A percentile compares a stretch with the other conserved stretches of the same genome.
These are phyloP conservation scores for Euwallacea fornicatus DNA, from an alignment of 1,140 invertebrate genomes.

Conservation along the genomic window DNA sequence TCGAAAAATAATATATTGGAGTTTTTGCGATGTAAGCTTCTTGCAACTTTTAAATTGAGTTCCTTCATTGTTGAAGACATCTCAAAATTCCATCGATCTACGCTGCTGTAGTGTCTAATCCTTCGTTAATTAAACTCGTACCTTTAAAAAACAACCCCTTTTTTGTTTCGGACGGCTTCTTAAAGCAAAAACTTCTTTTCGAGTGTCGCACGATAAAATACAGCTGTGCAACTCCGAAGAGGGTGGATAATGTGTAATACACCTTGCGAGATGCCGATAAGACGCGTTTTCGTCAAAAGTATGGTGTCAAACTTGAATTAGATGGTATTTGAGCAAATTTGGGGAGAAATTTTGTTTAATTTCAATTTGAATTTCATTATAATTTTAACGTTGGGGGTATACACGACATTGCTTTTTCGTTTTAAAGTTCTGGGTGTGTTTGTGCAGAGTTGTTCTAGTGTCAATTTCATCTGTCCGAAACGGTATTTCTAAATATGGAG, in stretches of 20 bases:
- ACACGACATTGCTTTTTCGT: background rate
- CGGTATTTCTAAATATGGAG: too few species aligned
- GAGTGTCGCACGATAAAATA: slow-evolving; percentile 3
- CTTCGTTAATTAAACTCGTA: too few species aligned
- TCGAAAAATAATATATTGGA: slow-evolving; percentile 21
- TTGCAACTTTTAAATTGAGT: background rate
- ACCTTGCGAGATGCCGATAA: slow-evolving; percentile 30
- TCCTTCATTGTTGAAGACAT: too few species aligned
- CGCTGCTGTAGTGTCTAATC: too few species aligned
- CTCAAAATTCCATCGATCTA: too few species aligned
- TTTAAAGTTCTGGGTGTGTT: background rate
- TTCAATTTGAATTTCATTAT: slow-evolving; percentile 6
- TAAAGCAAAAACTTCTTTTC: too few species aligned
- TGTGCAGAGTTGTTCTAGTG: too few species aligned
- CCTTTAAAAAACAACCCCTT: too few species aligned
- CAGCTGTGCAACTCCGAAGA: slow-evolving; percentile 30
- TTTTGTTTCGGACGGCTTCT: too few species aligned
- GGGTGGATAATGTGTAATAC: slow-evolving; percentile 28
- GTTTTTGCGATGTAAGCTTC: background rate
- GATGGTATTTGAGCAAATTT: slow-evolving; percentile 1
- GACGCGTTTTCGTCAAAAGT: slow-evolving; percentile 9
- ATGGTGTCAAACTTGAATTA: slow-evolving; percentile 23
- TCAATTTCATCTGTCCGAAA: too few species aligned
- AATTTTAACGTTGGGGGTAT: background rate
- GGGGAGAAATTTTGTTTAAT: background rate